A percentile compares a stretch with the other conserved stretches of the same genome.
These are phyloP conservation scores for Menura novaehollandiae DNA, from an alignment of 2,113 vertebrate species.

Conservation along the genomic window DNA sequence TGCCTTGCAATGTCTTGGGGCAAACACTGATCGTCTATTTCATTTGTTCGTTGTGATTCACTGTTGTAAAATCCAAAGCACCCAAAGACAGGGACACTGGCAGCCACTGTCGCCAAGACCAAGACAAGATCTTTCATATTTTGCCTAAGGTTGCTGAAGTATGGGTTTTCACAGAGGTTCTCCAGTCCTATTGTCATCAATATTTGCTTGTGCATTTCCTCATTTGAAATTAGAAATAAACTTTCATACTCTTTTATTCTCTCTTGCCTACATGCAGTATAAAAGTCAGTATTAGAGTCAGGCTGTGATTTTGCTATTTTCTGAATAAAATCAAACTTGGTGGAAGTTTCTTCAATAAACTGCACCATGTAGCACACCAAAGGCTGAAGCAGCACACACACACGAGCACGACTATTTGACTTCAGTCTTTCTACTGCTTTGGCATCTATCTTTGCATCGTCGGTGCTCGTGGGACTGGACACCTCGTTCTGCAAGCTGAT, in stretches of 20 bases:
- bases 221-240: slow-evolving; percentile 79
- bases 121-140: slow-evolving; percentile 90
- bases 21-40: slow-evolving; percentile 61
- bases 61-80: slow-evolving; percentile 84
- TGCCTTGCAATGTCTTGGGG: slow-evolving; percentile 85
- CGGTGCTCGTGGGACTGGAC: slow-evolving; percentile 14
- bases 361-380: slow-evolving; percentile 81
- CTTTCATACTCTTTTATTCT: slow-evolving; percentile 79
- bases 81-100: slow-evolving; percentile 79
- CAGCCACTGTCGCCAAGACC: slow-evolving; percentile 83
- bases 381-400: slow-evolving; percentile 87
- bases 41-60: slow-evolving; percentile 5
- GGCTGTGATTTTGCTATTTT: slow-evolving; percentile 72
- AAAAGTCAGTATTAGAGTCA: slow-evolving; percentile 72
- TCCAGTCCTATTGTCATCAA: slow-evolving; percentile 86
- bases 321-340: slow-evolving; percentile 86
- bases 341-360: slow-evolving; percentile 86
- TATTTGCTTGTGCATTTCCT: slow-evolving; percentile 78
- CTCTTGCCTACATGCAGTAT: slow-evolving; percentile 75
- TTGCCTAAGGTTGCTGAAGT: slow-evolving; percentile 86
- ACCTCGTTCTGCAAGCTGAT: slow-evolving; percentile 78
- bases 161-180: slow-evolving; percentile 87
- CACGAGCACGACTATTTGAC: slow-evolving; percentile 87
- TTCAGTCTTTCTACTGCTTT: slow-evolving; percentile 87
- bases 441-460: slow-evolving; percentile 86